Evolutionary conservation across 2,113 vertebrate genomes (phyloP).

Genomic region (Lamprotornis superbus): DNA sequence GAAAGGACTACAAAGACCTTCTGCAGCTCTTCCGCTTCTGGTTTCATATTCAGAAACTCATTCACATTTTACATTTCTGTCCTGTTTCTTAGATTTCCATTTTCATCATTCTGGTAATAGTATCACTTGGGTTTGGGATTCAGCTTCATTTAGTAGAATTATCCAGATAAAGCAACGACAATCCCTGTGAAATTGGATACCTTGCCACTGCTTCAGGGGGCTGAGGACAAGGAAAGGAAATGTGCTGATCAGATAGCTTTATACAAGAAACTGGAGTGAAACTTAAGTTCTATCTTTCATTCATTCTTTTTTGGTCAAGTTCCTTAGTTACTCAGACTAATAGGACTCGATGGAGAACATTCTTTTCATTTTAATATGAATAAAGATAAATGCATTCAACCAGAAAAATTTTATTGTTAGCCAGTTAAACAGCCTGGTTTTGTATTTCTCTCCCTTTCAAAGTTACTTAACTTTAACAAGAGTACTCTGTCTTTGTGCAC

Average conservation of each 20-base stretch:
- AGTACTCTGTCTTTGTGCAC: not conserved
- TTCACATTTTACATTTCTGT: not conserved
- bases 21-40: not conserved
- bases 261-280: not conserved
- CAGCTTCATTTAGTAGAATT: not conserved
- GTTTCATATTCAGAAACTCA: not conserved
- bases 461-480: not conserved
- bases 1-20: not conserved
- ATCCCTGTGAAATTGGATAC: not conserved
- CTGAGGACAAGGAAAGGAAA: not conserved
- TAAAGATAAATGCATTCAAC: not conserved
- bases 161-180: not conserved
- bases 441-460: not conserved
- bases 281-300: not conserved
- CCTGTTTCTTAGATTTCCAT: not conserved
- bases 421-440: not conserved
- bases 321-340: not conserved
- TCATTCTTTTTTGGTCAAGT: not conserved
- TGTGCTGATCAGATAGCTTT: not conserved
- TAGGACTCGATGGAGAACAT: not conserved
- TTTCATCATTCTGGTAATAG: not conserved
- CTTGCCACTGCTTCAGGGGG: not conserved
- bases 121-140: not conserved
- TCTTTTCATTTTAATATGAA: not conserved
- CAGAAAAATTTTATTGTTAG: not conserved